A percentile compares a stretch with the other conserved stretches of the same genome.
These are phyloP conservation scores for Thaumatotibia leucotreta DNA, from an alignment of 1,140 invertebrate species.

Conservation along the genomic window DNA sequence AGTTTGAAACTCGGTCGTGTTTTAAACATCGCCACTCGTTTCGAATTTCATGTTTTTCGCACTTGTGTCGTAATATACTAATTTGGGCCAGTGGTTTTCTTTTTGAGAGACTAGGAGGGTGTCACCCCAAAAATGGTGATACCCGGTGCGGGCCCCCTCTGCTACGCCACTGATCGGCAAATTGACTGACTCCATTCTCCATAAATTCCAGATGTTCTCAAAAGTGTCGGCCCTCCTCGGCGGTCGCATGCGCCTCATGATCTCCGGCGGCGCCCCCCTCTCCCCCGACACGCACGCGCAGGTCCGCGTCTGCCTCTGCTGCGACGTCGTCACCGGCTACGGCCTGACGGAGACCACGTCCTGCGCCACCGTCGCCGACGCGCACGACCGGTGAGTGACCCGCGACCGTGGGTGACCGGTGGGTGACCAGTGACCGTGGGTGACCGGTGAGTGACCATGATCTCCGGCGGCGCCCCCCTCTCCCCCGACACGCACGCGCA, in stretches of 20 bases:
- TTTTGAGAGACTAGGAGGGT: no score
- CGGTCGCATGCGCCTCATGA: slow-evolving; percentile 89
- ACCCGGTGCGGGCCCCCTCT: not conserved
- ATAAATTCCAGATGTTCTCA: slow-evolving; percentile 81
- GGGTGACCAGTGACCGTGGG: slow-evolving; percentile 89
- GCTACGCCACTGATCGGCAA: not conserved
- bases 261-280: slow-evolving; percentile 95
- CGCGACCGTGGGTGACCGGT: slow-evolving; percentile 93
- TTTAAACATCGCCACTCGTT: no score
- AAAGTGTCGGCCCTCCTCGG: slow-evolving; percentile 90
- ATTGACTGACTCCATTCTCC: not conserved
- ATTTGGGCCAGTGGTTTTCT: no score
- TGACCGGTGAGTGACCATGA: slow-evolving; percentile 97
- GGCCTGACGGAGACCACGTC: slow-evolving; percentile 98
- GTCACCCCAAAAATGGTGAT: not conserved
- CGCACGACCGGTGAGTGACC: slow-evolving; percentile 85
- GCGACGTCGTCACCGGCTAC: slow-evolving; percentile 95
- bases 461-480: slow-evolving; percentile 93
- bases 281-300: slow-evolving; percentile 97
- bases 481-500: slow-evolving; percentile 86
- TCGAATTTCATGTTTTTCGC: no score
- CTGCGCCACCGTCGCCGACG: slow-evolving; percentile 92
- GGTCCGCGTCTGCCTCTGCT: slow-evolving; percentile 94
- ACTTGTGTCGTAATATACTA: no score
- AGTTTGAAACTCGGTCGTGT: no score